A percentile compares a stretch with the other conserved stretches of the same genome.
These are phyloP conservation scores for Nestor notabilis DNA, from an alignment of 2,113 vertebrate genomes.

Conservation along the genomic window DNA sequence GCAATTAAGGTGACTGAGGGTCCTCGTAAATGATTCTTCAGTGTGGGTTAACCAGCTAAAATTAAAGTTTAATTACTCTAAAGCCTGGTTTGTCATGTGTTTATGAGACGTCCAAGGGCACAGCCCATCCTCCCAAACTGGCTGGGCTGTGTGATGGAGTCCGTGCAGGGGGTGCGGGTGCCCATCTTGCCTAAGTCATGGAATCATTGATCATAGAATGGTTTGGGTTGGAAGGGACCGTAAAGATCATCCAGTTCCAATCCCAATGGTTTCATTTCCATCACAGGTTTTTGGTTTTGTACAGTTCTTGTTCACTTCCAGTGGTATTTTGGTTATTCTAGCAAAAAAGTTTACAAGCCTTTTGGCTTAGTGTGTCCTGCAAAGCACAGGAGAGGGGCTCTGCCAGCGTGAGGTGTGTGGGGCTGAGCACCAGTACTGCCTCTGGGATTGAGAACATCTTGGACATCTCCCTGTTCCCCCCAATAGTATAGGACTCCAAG, in stretches of 20 bases:
- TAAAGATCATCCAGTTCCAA: not conserved
- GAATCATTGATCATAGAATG: not conserved
- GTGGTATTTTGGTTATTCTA: not conserved
- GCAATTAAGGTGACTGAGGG: not conserved
- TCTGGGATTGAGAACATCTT: not conserved
- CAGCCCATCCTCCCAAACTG: not conserved
- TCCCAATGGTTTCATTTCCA: not conserved
- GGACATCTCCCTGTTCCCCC: not conserved
- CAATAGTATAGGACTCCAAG: not conserved
- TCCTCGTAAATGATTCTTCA: conserved; percentile 32
- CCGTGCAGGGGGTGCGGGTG: not conserved
- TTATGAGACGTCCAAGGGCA: not conserved
- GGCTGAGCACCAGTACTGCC: not conserved
- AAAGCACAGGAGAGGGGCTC: not conserved
- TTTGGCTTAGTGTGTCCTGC: not conserved
- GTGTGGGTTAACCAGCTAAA: conserved; percentile 30
- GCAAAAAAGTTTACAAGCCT: not conserved
- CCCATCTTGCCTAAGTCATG: not conserved
- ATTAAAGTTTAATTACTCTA: conserved; percentile 53
- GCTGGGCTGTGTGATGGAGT: not conserved
- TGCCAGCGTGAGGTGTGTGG: not conserved
- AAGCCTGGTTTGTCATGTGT: conserved; percentile 5
- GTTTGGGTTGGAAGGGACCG: not conserved
- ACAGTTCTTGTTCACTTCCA: not conserved
- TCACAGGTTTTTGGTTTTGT: not conserved